These are phyloP conservation scores for Leucoma salicis DNA, from an alignment of 2,888 invertebrate species.

Conservation along the genomic window DNA sequence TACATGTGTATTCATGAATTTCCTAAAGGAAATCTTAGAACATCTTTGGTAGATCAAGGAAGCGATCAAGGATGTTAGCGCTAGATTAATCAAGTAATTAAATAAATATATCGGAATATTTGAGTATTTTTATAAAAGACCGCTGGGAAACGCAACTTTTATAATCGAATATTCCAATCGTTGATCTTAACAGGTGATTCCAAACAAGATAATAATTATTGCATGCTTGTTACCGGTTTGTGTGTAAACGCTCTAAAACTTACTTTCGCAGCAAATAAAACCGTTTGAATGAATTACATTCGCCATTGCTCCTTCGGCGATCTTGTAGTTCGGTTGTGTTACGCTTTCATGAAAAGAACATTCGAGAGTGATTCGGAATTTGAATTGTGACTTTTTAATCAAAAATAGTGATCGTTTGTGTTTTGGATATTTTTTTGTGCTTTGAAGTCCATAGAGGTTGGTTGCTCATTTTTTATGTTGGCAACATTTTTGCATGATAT, in stretches of 20 bases:
- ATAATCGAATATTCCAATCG: too few relatives aligned
- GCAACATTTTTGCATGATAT: too few relatives aligned
- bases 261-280: constrained; percentile 12
- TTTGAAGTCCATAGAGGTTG: neutral
- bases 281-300: neutral
- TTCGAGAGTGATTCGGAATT: neutral
- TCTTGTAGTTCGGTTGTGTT: neutral
- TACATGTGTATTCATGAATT: too few relatives aligned
- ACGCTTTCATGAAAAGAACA: constrained; percentile 2
- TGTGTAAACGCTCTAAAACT: constrained; percentile 4
- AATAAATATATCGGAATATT: too few relatives aligned
- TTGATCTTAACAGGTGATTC: too few relatives aligned
- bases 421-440: neutral
- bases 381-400: neutral
- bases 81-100: too few relatives aligned
- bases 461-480: neutral
- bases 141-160: too few relatives aligned
- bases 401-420: neutral
- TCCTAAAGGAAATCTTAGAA: too few relatives aligned
- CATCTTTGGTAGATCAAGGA: too few relatives aligned
- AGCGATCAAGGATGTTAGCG: too few relatives aligned
- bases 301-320: constrained; percentile 2
- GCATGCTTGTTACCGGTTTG: constrained; percentile 1
- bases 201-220: too few relatives aligned
- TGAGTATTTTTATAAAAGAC: too few relatives aligned